Evolutionary conservation across 2,888 invertebrate species (phyloP), one percentile per base, ranked within the genome.

Genomic region (Brachypalpus laphriformis): DNA sequence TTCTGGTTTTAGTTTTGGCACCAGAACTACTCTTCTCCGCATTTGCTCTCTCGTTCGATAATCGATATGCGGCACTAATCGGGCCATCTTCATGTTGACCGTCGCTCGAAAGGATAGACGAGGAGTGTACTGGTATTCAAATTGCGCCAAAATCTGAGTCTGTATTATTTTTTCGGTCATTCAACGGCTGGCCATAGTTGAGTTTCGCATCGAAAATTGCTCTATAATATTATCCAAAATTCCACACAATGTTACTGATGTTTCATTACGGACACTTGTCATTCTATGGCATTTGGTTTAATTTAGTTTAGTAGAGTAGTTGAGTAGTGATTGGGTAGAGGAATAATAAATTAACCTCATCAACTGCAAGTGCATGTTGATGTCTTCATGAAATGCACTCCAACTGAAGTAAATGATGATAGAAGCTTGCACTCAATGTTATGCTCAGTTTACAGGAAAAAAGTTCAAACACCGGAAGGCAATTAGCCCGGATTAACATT

Each of bases 131-230:
- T 49, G 47, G 59, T 37, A 37, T 25, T 49, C 22, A 51, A 63
- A 20, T 42, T 74, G 54, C 61, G 63, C 74, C 47, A 63, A 74
- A 74, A 74, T 54, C 42, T 63, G 40, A 54, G n/a, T 72, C 61
- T 51, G 51, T 63, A 51, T 63, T 63, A 42, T 40, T 63, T 51
- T 28, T 31, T 61, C 16, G 40, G 22, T 11, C 31, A n/a, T 25
- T 34, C 25, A 28, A 49, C 6, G 49, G 22, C 45, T 7, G 37
- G 56, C 9, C 8, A 34, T 25, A 31, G n/a, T n/a, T n/a, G n/a
- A n/a, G n/a, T n/a, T n/a, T n/a, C n/a, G n/a, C n/a, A n/a, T n/a
- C n/a, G 4, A 7, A 28, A 11, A 34, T 51, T 74, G 18, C n/a
- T 31, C 42, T 42, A 20, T 72, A 40, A 40, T 28, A 72, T 51